Evolutionary conservation across 2,888 invertebrate genomes (phyloP).

Genomic region (Plagiodera versicolora): DNA sequence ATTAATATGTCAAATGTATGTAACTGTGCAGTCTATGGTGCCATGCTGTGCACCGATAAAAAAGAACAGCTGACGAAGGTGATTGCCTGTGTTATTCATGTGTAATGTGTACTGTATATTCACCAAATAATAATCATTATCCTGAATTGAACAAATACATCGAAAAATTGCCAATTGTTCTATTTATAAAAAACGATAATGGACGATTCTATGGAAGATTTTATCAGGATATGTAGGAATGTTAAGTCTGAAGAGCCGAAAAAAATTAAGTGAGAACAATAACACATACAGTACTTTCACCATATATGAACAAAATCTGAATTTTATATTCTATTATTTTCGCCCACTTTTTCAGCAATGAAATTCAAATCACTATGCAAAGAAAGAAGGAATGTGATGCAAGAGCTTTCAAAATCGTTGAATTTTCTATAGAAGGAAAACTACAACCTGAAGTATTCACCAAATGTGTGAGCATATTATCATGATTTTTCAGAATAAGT

Average conservation of each 20-base stretch:
- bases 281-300: conserved; percentile 5
- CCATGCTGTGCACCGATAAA: too few relatives aligned
- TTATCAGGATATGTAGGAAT: conserved; percentile 43
- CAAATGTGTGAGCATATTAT: conserved; percentile 55
- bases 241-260: conserved; percentile 30
- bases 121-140: too few relatives aligned
- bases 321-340: conserved; percentile 5
- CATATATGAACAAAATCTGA: too few relatives aligned
- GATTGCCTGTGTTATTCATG: too few relatives aligned
- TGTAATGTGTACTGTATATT: too few relatives aligned
- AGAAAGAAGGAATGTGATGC: conserved; percentile 72
- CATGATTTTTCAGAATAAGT: too few relatives aligned
- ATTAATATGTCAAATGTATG: too few relatives aligned
- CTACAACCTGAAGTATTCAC: conserved; percentile 59
- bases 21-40: too few relatives aligned
- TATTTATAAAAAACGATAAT: conserved; percentile 28
- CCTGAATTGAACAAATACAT: too few relatives aligned
- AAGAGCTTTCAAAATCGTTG: conserved; percentile 73
- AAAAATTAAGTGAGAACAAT: conserved; percentile 32
- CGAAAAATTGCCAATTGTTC: too few relatives aligned
- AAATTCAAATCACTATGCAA: conserved; percentile 39
- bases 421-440: conserved; percentile 67
- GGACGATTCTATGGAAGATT: conserved; percentile 51
- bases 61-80: too few relatives aligned
- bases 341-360: conserved; percentile 34